Conservation (phyloP, 2,797 vertebrate genomes). For the Oreochromis grahami region DNA sequence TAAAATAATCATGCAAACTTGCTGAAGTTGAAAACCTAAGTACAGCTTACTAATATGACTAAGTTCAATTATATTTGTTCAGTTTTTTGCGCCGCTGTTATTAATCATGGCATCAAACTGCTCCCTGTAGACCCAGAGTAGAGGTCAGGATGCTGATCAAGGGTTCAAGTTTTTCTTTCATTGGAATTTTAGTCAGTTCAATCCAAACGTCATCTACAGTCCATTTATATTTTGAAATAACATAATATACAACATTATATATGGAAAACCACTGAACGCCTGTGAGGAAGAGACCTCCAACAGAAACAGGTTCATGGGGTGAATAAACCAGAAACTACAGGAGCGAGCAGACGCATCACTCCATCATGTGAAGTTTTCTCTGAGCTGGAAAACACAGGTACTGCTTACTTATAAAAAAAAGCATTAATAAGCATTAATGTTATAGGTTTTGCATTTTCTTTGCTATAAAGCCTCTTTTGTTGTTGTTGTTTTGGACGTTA, state of each 20-base stretch:
- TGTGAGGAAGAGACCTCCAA: not conserved
- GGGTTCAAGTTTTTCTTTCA: not conserved
- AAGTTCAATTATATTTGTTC: not conserved
- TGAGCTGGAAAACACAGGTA: not conserved
- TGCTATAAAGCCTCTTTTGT: not conserved
- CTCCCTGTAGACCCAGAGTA: not conserved
- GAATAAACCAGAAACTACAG: not conserved
- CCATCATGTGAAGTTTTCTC: not conserved
- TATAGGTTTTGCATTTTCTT: not conserved
- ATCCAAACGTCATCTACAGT: not conserved
- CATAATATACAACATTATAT: not conserved
- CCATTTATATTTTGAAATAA: not conserved
- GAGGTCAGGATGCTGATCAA: not conserved
- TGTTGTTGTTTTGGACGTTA: too few relatives aligned
- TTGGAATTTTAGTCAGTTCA: not conserved
- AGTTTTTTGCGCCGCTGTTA: not conserved
- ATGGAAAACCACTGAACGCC: not conserved
- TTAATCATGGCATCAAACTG: rapidly evolving
- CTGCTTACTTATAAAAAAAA: not conserved
- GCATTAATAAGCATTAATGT: not conserved
- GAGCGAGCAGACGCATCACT: not conserved
- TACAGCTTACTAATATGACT: not conserved
- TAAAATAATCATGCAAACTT: not conserved
- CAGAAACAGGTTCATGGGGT: rapidly evolving
- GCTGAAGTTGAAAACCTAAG: not conserved